phyloP scores from a whole-genome alignment of 2,888 invertebrate species.

The Ptychoptera contaminata region DNA sequence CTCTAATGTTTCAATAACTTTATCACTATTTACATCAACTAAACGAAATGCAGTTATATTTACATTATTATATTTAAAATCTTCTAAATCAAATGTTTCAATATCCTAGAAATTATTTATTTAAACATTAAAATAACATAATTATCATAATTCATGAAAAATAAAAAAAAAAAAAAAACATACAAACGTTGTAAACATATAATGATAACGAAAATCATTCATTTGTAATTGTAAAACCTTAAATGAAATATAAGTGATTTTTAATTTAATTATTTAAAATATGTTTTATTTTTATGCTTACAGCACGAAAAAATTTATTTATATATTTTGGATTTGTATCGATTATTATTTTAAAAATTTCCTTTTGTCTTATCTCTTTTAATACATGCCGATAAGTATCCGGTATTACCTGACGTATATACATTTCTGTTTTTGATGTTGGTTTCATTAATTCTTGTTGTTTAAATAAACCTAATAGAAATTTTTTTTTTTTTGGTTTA shows the following conservation, averaged over 20 bases:
- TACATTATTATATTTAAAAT: constrained; percentile 85
- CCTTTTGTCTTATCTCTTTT: constrained; percentile 57
- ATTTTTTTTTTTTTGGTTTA: neutral
- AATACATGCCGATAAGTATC: constrained; percentile 50
- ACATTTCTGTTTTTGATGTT: constrained; percentile 54
- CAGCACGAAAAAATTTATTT: constrained; percentile 70
- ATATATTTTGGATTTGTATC: constrained; percentile 75
- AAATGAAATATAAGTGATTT: constrained; percentile 25
- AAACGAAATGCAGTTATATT: constrained; percentile 90
- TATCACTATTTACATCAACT: constrained; percentile 63
- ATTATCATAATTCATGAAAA: neutral
- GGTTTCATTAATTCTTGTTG: constrained; percentile 68
- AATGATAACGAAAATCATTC: constrained; percentile 91
- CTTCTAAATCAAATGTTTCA: constrained; percentile 74
- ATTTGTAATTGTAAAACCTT: constrained; percentile 90
- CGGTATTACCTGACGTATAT: constrained; percentile 58
- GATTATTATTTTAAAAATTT: constrained; percentile 73
- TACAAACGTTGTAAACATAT: constrained; percentile 89
- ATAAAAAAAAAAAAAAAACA: constrained; percentile 34
- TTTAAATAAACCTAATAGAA: constrained; percentile 53
- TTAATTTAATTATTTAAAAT: constrained; percentile 9
- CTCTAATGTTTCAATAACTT: constrained; percentile 56
- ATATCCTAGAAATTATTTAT: constrained; percentile 45
- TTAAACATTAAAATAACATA: neutral
- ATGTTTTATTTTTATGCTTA: constrained; percentile 22